Evolutionary conservation across 2,888 invertebrate genomes (phyloP).

Genomic region (Eurytoma adleriae): DNA sequence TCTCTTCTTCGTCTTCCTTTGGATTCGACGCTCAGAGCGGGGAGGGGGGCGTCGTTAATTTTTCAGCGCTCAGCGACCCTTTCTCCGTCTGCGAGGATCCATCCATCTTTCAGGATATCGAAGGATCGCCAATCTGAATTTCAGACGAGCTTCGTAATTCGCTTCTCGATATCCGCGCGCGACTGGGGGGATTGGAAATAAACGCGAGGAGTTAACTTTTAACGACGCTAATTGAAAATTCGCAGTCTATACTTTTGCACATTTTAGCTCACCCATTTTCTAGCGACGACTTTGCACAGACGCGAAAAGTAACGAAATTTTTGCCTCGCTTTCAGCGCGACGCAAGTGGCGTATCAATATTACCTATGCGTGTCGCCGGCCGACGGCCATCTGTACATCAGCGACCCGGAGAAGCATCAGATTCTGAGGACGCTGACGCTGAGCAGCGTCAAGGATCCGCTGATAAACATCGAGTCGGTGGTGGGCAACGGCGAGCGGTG

Average conservation of each 20-base stretch:
- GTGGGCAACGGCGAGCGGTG: conserved; percentile 96
- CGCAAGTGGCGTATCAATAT: conserved; percentile 97
- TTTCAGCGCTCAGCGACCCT: conserved; percentile 1
- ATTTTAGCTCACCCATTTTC: conserved; percentile 4
- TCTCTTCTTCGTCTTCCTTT: background rate
- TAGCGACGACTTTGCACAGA: background rate
- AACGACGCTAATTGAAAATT: too few species aligned
- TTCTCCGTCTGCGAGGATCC: conserved; percentile 27
- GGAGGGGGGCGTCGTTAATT: conserved; percentile 31
- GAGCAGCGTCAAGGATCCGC: conserved; percentile 89
- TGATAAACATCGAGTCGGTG: conserved; percentile 89
- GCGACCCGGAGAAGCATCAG: conserved; percentile 96
- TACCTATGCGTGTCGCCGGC: conserved; percentile 97
- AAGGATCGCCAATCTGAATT: background rate
- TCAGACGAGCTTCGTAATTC: background rate
- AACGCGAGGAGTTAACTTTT: too few species aligned
- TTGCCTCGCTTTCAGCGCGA: conserved; percentile 82
- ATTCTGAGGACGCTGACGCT: conserved; percentile 87
- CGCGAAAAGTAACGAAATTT: too few species aligned
- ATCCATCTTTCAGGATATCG: background rate
- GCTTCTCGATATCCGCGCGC: conserved; percentile 2
- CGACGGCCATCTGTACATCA: conserved; percentile 96
- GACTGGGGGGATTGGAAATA: too few species aligned
- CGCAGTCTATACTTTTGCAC: background rate
- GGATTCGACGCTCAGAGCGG: background rate